Percentiles rank a stretch among this genome's conserved stretches.
Conservation (phyloP, 2,888 invertebrate species). For the Agrotis segetum region DNA sequence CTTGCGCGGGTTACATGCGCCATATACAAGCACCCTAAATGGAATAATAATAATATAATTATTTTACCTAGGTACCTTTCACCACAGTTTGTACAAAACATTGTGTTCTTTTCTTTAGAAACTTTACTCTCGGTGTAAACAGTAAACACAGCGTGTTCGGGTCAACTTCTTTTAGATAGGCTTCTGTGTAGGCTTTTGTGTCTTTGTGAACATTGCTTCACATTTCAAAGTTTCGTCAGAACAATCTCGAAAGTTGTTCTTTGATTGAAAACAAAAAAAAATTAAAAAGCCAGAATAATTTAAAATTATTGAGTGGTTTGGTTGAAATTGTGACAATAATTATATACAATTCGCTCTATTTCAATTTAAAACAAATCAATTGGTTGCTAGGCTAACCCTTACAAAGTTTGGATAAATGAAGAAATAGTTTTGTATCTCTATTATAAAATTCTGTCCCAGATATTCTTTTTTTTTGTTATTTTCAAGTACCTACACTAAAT, state of each 20-base stretch:
- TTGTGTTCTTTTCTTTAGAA: conserved; percentile 8
- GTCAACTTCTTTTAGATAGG: conserved; percentile 31
- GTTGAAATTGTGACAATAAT: background rate
- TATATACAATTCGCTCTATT: too few species aligned
- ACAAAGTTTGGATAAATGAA: background rate
- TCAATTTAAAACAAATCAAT: too few species aligned
- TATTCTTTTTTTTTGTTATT: too few species aligned
- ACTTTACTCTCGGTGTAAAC: conserved; percentile 6
- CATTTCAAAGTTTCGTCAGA: conserved; percentile 38
- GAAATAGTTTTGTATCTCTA: too few species aligned
- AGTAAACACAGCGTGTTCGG: conserved; percentile 4
- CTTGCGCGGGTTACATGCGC: too few species aligned
- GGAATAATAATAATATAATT: too few species aligned
- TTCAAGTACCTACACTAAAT: too few species aligned
- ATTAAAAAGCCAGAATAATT: background rate
- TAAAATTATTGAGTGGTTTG: background rate
- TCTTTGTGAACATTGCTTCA: conserved; percentile 40
- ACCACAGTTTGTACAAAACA: background rate
- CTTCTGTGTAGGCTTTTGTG: conserved; percentile 34
- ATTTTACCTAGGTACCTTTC: too few species aligned
- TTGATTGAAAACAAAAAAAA: background rate
- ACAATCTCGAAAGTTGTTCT: background rate
- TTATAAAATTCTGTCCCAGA: too few species aligned
- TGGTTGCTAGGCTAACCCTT: background rate
- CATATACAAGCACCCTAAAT: too few species aligned